These are phyloP conservation scores for Oreocharis arfaki DNA, from an alignment of 2,113 vertebrate species.

Conservation along the genomic window DNA sequence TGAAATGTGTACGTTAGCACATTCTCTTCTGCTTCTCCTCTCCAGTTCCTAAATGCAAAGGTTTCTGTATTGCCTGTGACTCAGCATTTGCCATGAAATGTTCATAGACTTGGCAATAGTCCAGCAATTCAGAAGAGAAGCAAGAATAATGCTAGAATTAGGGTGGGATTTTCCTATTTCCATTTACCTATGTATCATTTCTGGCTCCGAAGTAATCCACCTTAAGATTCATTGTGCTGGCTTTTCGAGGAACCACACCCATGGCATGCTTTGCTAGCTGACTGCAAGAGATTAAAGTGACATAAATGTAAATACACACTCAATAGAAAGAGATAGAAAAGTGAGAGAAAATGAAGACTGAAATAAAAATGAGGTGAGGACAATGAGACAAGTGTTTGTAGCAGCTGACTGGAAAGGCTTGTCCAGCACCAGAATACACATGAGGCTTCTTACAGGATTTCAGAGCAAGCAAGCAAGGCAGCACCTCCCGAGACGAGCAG, in stretches of 20 bases:
- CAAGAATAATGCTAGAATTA: background rate
- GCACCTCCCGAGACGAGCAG: background rate
- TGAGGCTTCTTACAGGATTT: background rate
- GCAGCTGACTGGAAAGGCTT: background rate
- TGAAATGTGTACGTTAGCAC: background rate
- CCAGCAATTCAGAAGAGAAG: background rate
- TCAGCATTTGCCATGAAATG: background rate
- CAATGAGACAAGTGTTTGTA: background rate
- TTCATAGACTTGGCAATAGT: background rate
- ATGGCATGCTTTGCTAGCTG: background rate
- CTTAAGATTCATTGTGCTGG: background rate
- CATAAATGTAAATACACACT: background rate
- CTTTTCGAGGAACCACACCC: background rate
- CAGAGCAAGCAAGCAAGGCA: background rate
- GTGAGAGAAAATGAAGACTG: background rate
- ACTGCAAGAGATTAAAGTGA: background rate
- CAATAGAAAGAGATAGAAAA: background rate
- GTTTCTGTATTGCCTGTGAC: background rate
- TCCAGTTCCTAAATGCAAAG: background rate
- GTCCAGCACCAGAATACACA: accelerated
- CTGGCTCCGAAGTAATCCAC: background rate
- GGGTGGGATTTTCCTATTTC: background rate
- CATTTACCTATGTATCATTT: background rate
- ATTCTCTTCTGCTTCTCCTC: background rate
- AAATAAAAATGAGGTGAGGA: background rate